A percentile compares a stretch with the other conserved stretches of the same genome.
These are phyloP conservation scores for Dendrolimus kikuchii DNA, from an alignment of 1,140 invertebrate genomes.

Conservation along the genomic window DNA sequence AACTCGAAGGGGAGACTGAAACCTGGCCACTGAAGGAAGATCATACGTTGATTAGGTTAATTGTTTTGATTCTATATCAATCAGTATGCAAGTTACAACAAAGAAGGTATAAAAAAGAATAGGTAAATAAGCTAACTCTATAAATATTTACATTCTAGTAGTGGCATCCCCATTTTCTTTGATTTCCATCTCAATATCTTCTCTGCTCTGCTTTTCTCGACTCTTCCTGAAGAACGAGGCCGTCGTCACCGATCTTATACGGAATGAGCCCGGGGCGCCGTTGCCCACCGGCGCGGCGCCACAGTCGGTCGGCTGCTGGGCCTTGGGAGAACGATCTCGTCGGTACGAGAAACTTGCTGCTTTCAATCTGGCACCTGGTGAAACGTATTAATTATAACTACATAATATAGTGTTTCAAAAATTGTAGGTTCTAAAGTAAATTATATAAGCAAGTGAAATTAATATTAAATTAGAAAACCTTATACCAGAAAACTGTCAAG, in stretches of 20 bases:
- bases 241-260: conserved; percentile 49
- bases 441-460: too few species aligned
- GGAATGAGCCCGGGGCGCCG: conserved; percentile 49
- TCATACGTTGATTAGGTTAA: too few species aligned
- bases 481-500: too few species aligned
- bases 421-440: too few species aligned
- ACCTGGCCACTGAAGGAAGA: too few species aligned
- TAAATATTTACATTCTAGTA: conserved; percentile 12
- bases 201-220: conserved; percentile 34
- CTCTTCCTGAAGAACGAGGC: conserved; percentile 51
- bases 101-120: too few species aligned
- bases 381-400: neutral
- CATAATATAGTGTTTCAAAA: too few species aligned
- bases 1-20: too few species aligned
- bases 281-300: conserved; percentile 30
- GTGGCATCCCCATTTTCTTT: conserved; percentile 36
- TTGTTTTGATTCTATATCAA: too few species aligned
- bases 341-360: conserved; percentile 58
- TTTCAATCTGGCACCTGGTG: conserved; percentile 36
- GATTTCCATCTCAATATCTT: conserved; percentile 16
- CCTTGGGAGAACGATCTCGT: conserved; percentile 39
- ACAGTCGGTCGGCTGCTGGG: conserved; percentile 28
- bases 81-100: too few species aligned
- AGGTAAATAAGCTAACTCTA: too few species aligned
- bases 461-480: too few species aligned